Evolutionary conservation across 2,113 vertebrate genomes (phyloP), one percentile per base, ranked within the genome.

Genomic region (Chrysemys picta): DNA sequence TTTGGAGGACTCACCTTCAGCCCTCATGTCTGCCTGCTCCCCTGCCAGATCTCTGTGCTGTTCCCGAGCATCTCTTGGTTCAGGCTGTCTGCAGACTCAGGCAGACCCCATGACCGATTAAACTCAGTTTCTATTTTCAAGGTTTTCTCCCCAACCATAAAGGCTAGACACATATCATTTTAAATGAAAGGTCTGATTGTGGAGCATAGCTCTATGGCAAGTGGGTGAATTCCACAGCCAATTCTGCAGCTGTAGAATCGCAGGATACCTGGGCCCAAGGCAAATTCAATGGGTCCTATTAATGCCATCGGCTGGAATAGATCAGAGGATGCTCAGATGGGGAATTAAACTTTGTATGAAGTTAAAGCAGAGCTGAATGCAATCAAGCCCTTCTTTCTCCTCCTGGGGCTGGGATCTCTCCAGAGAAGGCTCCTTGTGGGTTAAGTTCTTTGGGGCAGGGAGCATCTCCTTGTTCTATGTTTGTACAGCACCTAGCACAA

Each of bases 371-470:
- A 57, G 87, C 59, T 81, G 50, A 42, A n/a, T 29, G 59, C 76
- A 89, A 57, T 19, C 50, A 29, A 2, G 1, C 72, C 53, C 45
- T 21, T 1, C 49, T 85, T 69, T 69, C 93, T 12, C 42, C 90
- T 84, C 69, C 16, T 80, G 54, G 57, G 38, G 10, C 84, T 94
- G 85, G 16, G 42, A 22, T 31, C 42, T 45, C 75, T 75, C 35
- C 82, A 35, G 65, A 69, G 35, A 80, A 45, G 6, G 38, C 8
- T 76, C 1, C 38, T 11, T 6, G 57, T 6, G 76, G 80, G 49
- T 16, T 0, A 12, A 81, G 6, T 10, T 80, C 1, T 50, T 27
- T 0, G 4, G 38, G 29, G 52, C 6, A 47, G 19, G 19, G 42
- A 5, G 10, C 22, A 42, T 3, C 2, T 52, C 84, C 31, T 19